A percentile compares a stretch with the other conserved stretches of the same genome.
phyloP scores from a whole-genome alignment of 2,113 vertebrate genomes.

The Dasyornis broadbenti region DNA sequence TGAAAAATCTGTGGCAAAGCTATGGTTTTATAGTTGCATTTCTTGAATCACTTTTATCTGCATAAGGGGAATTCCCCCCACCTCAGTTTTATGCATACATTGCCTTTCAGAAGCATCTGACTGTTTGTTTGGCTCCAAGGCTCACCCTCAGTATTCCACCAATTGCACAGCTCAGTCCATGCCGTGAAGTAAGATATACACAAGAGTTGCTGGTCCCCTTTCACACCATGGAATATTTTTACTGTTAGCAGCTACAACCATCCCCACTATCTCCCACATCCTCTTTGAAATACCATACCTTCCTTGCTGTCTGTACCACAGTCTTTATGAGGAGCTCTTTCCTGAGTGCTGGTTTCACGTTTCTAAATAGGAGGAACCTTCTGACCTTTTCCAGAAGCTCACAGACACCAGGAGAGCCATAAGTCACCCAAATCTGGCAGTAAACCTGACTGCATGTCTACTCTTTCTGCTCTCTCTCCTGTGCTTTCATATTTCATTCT shows the following conservation, averaged over 20 bases:
- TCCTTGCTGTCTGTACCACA: background rate
- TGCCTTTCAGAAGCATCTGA: background rate
- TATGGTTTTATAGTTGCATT: background rate
- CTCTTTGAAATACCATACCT: background rate
- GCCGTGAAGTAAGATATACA: background rate
- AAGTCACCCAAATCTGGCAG: conserved; percentile 14
- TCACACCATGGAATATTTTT: background rate
- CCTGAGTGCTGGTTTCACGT: background rate
- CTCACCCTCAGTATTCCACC: background rate
- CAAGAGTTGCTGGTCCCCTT: background rate
- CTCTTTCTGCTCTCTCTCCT: background rate
- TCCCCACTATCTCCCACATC: background rate
- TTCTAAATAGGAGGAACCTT: background rate
- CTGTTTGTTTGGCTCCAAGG: background rate
- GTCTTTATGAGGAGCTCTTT: background rate
- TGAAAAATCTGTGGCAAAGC: background rate
- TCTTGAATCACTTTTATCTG: background rate
- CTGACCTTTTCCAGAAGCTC: conserved; percentile 13
- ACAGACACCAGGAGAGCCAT: background rate
- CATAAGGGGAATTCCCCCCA: background rate
- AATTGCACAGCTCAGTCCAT: background rate
- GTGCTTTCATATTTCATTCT: background rate
- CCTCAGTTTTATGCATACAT: background rate
- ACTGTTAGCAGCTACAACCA: background rate
- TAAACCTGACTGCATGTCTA: background rate